Evolutionary conservation across 2,797 vertebrate genomes (phyloP).

Genomic region (Diglossa cyanea): DNA sequence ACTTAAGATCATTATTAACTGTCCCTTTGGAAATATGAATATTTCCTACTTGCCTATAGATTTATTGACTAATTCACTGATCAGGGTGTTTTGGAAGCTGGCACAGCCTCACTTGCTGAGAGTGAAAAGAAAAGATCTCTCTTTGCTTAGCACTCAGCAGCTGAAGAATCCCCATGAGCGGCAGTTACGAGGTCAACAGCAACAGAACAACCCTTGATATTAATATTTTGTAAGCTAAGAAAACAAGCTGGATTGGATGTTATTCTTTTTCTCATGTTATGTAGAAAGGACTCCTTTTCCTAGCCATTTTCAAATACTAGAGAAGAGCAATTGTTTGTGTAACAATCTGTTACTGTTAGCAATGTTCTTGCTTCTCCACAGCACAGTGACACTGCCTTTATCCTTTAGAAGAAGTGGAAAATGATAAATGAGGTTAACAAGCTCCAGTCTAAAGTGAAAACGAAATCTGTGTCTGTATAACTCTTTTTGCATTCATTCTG

Average conservation of each 20-base stretch:
- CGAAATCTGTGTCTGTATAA: neutral
- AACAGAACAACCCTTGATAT: neutral
- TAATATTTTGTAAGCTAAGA: neutral
- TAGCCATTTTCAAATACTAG: neutral
- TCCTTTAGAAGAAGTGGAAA: neutral
- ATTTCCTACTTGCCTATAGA: neutral
- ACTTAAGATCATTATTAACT: neutral
- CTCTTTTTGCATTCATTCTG: neutral
- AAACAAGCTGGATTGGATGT: neutral
- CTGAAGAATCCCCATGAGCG: neutral
- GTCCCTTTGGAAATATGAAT: neutral
- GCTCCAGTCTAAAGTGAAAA: neutral
- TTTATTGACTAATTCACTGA: neutral
- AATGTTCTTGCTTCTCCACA: neutral
- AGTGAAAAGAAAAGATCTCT: neutral
- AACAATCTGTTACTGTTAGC: neutral
- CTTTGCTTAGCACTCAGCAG: neutral
- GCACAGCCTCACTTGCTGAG: neutral
- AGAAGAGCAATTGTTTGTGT: neutral
- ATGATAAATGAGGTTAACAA: slow-evolving; percentile 29
- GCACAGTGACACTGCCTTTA: neutral
- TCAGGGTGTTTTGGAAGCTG: neutral
- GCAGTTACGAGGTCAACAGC: neutral
- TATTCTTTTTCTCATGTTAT: neutral
- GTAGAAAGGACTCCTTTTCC: neutral